phyloP scores from a whole-genome alignment of 1,140 invertebrate genomes.

The Daktulosphaira vitifoliae region DNA sequence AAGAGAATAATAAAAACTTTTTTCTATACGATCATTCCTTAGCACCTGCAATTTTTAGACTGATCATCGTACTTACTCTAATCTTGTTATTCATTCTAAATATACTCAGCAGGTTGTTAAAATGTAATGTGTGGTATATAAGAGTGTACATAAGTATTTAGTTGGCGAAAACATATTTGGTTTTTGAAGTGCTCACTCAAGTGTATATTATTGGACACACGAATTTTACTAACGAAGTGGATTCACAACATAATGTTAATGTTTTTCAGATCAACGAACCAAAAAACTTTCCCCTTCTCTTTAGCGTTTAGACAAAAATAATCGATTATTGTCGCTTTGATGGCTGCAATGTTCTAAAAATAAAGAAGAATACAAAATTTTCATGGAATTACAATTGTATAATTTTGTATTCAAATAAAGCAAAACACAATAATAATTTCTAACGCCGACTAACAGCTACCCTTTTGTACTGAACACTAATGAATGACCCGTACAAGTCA shows the following conservation, averaged over 20 bases:
- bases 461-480: constrained; percentile 15
- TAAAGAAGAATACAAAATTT: neutral
- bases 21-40: too few species aligned
- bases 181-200: neutral
- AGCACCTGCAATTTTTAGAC: too few species aligned
- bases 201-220: constrained; percentile 17
- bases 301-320: constrained; percentile 30
- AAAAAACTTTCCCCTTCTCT: constrained; percentile 15
- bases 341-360: constrained; percentile 15
- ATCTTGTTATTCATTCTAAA: too few species aligned
- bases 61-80: too few species aligned
- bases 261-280: constrained; percentile 29
- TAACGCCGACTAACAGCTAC: constrained; percentile 17
- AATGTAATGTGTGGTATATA: too few species aligned
- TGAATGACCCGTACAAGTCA: constrained; percentile 28
- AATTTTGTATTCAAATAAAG: constrained; percentile 32
- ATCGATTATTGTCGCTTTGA: constrained; percentile 29
- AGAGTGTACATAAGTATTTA: too few species aligned
- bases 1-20: too few species aligned
- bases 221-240: constrained; percentile 26
- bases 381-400: constrained; percentile 10
- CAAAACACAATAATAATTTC: constrained; percentile 25
- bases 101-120: too few species aligned
- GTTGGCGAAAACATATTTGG: too few species aligned
- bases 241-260: constrained; percentile 25